These are phyloP conservation scores for Vesta saturnalis DNA, from an alignment of 2,888 invertebrate genomes.

Conservation along the genomic window DNA sequence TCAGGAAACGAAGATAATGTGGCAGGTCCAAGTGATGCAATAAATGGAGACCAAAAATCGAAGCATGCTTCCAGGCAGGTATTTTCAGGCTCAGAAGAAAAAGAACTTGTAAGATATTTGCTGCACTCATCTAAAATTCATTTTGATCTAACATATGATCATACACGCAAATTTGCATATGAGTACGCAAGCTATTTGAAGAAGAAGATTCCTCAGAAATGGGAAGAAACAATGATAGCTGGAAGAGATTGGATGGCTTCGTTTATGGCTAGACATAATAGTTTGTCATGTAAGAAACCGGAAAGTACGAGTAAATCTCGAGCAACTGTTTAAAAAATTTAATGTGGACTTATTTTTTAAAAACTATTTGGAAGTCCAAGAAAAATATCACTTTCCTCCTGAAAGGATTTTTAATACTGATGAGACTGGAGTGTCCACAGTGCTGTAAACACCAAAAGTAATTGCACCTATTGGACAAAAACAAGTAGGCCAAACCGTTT, in stretches of 20 bases:
- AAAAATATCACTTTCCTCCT: no score
- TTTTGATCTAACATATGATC: no score
- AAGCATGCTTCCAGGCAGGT: slow-evolving; percentile 41
- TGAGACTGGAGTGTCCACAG: no score
- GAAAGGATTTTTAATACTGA: no score
- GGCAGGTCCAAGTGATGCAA: slow-evolving; percentile 2
- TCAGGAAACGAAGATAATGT: slow-evolving; percentile 13
- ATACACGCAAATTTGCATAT: no score
- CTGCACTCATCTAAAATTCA: slow-evolving; percentile 35
- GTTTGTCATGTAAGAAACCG: no score
- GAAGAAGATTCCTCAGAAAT: no score
- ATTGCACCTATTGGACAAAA: no score
- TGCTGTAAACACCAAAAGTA: no score
- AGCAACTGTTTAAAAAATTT: neutral
- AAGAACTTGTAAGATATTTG: slow-evolving; percentile 39
- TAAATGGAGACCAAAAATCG: slow-evolving; percentile 17
- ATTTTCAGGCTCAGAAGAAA: slow-evolving; percentile 41
- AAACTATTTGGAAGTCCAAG: neutral
- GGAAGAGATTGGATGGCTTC: neutral
- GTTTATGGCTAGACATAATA: no score
- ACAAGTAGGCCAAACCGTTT: neutral
- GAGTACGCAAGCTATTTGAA: no score
- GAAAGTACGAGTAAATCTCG: neutral
- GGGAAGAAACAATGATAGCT: neutral
- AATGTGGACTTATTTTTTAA: neutral